Evolutionary conservation across 2,797 vertebrate genomes (phyloP).

Genomic region (Ispidina lecontei): DNA sequence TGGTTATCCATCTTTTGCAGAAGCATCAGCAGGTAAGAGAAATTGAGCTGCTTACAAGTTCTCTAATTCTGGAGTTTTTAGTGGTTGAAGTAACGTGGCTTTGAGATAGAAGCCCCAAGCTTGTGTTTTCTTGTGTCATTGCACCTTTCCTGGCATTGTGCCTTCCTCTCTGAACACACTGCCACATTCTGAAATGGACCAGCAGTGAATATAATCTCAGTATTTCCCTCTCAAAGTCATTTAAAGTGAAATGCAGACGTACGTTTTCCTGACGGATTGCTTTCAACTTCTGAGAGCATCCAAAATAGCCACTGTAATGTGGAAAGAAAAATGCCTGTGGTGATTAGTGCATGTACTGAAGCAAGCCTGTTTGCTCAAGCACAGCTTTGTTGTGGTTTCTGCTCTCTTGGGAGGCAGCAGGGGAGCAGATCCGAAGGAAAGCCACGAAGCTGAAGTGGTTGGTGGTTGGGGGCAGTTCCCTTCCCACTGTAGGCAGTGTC

Average conservation of each 20-base stretch:
- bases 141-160: not conserved
- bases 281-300: slow-evolving; percentile 1
- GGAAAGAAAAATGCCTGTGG: not conserved
- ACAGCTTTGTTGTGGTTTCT: slow-evolving; percentile 21
- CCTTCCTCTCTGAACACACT: not conserved
- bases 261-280: not conserved
- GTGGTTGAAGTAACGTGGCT: not conserved
- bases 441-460: not conserved
- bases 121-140: not conserved
- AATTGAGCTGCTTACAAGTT: not conserved
- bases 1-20: slow-evolving; percentile 80
- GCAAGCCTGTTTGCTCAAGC: not conserved
- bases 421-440: not conserved
- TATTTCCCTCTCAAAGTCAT: not conserved
- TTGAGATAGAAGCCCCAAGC: not conserved
- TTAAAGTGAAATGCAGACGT: not conserved
- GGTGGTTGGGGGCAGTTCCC: not conserved
- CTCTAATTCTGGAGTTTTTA: not conserved
- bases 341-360: not conserved
- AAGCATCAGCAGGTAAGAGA: slow-evolving; percentile 83
- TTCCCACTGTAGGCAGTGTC: not conserved
- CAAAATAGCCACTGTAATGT: not conserved
- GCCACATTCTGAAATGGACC: not conserved
- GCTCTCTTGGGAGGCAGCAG: not conserved
- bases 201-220: not conserved